Base-by-base conservation (phyloP, 2,888 invertebrate genomes). In the Cephus rjabovi region DNA sequence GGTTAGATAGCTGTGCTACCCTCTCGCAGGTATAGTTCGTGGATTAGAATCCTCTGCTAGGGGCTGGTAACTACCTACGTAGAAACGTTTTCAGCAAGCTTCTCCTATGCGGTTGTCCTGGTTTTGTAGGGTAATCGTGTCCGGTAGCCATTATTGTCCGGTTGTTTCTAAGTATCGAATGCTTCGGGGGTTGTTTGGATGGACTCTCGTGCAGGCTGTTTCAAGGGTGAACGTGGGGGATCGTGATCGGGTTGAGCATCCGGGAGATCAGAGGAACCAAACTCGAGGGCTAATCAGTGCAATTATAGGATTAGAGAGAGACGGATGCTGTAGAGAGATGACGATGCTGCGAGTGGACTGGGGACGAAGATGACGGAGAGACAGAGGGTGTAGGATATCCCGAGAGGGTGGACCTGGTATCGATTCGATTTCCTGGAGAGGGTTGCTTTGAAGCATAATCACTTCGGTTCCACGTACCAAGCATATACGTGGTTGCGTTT, bases 391-490 rank as follows among this genome's bases (percentile, higher is more conserved):
- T 37, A 40, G 69, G 70, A 33, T 35, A 75, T 75, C 70, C 68
- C 34, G 75, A 35, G 78, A 74, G 75, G 77, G 76, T 35, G 11
- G 71, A 4, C 12, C 33, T 69, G 79, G 79, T 83, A 87, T 87
- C 87, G 86, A 87, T 86, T 83, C 81, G 82, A 85, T 85, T 83
- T 82, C 80, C 82, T 69, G 70, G 74, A 74, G 37, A 75, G 79
- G 56, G 35, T 84, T 81, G 81, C 87, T 86, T 87, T 84, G 84
- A 85, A 85, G 84, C 84, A 84, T 86, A 86, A 86, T 86, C 84
- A 84, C 84, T 83, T 84, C 80, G 82, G 79, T 80, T 80, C 80
- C 80, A 77, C 77, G 79, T 77, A 79, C 78, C 79, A 77, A 79
- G 79, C 34, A 71, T 70, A 56, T 70, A 71, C 77, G 77, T 34